Percentiles rank a stretch among this genome's conserved stretches.
phyloP scores from a whole-genome alignment of 1,140 invertebrate genomes.

The Phymorhynchus buccinoides region DNA sequence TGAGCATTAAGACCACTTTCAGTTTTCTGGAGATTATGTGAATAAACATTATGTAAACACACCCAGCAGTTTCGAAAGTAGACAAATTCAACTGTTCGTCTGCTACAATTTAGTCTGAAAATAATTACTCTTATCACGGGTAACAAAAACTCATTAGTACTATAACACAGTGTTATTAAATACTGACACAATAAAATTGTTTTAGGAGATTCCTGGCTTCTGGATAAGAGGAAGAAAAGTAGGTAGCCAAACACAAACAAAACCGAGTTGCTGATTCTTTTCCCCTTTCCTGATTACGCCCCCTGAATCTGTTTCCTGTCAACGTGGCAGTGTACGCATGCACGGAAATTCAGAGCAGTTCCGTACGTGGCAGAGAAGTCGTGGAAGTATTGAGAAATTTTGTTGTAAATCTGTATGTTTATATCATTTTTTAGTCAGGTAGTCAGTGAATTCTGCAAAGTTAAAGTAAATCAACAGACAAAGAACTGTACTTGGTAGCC shows the following conservation, averaged over 20 bases:
- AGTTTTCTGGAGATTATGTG: neutral
- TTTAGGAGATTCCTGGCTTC: no score
- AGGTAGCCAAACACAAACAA: no score
- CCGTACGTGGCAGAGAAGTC: constrained; percentile 61
- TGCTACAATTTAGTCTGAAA: no score
- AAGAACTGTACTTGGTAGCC: neutral
- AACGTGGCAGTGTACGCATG: constrained; percentile 66
- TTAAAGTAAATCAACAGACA: neutral
- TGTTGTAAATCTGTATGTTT: neutral
- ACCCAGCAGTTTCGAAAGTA: constrained; percentile 27
- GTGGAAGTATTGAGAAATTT: constrained; percentile 38
- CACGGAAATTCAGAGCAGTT: constrained; percentile 50
- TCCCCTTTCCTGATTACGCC: neutral
- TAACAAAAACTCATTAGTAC: no score
- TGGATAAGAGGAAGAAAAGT: no score
- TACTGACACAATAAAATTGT: no score
- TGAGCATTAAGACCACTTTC: neutral
- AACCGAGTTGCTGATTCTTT: no score
- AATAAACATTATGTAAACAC: neutral
- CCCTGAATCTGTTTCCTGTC: constrained; percentile 46
- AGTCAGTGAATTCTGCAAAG: neutral
- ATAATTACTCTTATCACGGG: no score
- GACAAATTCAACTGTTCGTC: no score
- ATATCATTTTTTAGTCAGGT: neutral
- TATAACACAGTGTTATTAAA: no score